A percentile compares a stretch with the other conserved stretches of the same genome.
Conservation (phyloP, 2,888 invertebrate species). For the Tinea trinotella region DNA sequence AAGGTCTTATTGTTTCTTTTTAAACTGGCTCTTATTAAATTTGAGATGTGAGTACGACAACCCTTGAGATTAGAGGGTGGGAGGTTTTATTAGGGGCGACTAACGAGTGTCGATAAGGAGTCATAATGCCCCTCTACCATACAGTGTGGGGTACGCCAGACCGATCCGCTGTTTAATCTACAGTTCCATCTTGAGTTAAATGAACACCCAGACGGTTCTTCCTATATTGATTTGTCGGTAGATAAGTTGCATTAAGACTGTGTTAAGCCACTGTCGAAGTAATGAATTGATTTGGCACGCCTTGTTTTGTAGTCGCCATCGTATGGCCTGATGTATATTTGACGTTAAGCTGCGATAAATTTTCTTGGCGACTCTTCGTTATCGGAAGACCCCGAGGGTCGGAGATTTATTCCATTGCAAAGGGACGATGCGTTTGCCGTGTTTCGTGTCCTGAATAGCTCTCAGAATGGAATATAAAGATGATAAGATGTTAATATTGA, state of each 20-base stretch:
- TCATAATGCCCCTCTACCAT: conserved; percentile 52
- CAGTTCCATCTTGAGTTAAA: conserved; percentile 64
- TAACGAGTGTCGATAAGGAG: conserved; percentile 67
- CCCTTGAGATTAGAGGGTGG: conserved; percentile 62
- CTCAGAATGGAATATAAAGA: conserved; percentile 52
- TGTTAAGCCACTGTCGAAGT: conserved; percentile 52
- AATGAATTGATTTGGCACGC: conserved; percentile 59
- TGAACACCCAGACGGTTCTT: conserved; percentile 54
- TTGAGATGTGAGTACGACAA: conserved; percentile 52
- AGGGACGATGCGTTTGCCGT: conserved; percentile 47
- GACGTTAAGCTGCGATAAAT: conserved; percentile 23
- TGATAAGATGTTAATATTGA: conserved; percentile 50
- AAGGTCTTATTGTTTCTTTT: conserved; percentile 52
- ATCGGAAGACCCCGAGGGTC: conserved; percentile 20
- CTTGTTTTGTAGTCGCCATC: conserved; percentile 29
- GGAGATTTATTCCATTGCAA: conserved; percentile 41
- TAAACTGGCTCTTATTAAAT: conserved; percentile 66
- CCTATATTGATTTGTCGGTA: conserved; percentile 42
- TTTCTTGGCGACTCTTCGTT: conserved; percentile 21
- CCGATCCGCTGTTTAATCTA: conserved; percentile 57
- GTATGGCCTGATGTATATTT: conserved; percentile 22
- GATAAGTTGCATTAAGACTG: conserved; percentile 33
- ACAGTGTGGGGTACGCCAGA: conserved; percentile 32
- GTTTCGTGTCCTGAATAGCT: conserved; percentile 39
- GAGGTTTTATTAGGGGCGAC: conserved; percentile 66